Percentiles rank a stretch among this genome's conserved stretches.
These are phyloP conservation scores for Microchirus variegatus DNA, from an alignment of 2,797 vertebrate species.

Conservation along the genomic window DNA sequence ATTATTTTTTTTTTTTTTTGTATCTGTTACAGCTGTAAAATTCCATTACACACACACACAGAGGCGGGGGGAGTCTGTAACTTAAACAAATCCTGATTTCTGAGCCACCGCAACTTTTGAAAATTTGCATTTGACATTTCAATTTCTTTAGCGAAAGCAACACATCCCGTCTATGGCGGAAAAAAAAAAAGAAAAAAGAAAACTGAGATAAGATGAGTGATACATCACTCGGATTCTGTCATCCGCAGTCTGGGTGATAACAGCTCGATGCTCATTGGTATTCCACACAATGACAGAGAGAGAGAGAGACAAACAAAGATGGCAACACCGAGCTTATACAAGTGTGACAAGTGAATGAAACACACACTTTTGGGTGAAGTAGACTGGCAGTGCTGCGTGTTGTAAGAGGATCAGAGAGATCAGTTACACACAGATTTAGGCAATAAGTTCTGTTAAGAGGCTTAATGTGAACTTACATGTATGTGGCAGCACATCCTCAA, in stretches of 20 bases:
- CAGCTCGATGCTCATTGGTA: slow-evolving; percentile 53
- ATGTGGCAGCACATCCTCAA: no score
- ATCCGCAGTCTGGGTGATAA: slow-evolving; percentile 53
- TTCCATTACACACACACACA: slow-evolving; percentile 43
- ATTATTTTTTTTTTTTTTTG: no score
- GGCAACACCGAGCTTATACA: slow-evolving; percentile 7
- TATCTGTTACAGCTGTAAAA: slow-evolving; percentile 45
- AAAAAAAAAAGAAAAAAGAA: slow-evolving; percentile 43
- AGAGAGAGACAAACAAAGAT: slow-evolving; percentile 41
- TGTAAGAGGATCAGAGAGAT: no score
- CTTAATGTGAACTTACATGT: no score
- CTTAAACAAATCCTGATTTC: slow-evolving; percentile 46
- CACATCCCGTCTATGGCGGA: slow-evolving; percentile 31
- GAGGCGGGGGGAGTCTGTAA: no score
- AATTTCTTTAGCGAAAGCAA: slow-evolving; percentile 61
- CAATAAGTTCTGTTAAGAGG: no score
- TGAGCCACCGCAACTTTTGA: slow-evolving; percentile 51
- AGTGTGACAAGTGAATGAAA: slow-evolving; percentile 26
- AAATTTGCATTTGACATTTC: slow-evolving; percentile 70
- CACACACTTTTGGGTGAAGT: slow-evolving; percentile 12
- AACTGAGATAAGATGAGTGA: slow-evolving; percentile 47
- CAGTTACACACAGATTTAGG: no score
- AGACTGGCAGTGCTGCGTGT: no score
- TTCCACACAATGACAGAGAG: slow-evolving; percentile 50
- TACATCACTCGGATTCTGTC: slow-evolving; percentile 58